phyloP scores from a whole-genome alignment of 2,113 vertebrate species.

The Labeo catla region DNA sequence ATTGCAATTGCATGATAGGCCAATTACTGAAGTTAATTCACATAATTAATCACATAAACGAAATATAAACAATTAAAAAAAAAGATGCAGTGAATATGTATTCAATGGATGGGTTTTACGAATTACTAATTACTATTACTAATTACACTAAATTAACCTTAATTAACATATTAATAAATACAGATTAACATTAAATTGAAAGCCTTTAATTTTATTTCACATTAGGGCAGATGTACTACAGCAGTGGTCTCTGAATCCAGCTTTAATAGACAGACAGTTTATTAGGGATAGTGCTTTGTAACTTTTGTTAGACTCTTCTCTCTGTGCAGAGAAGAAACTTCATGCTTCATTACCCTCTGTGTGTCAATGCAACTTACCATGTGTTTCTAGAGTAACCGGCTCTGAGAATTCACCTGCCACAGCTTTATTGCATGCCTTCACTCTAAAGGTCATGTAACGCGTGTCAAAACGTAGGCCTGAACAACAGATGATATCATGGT shows the following conservation, averaged over 20 bases:
- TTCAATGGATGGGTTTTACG: too few relatives aligned
- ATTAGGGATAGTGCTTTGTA: neutral
- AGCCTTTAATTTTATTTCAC: neutral
- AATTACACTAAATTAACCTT: neutral
- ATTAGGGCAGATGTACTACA: neutral
- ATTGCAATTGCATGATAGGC: neutral
- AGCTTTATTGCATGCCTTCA: constrained; percentile 93
- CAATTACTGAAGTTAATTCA: neutral
- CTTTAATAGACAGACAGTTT: constrained; percentile 18
- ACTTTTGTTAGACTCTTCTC: constrained; percentile 1
- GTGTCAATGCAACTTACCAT: constrained; percentile 74
- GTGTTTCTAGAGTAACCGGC: constrained; percentile 88
- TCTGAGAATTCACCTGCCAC: constrained; percentile 96
- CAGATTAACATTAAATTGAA: neutral
- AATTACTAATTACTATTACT: too few relatives aligned
- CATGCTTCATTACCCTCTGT: constrained; percentile 31
- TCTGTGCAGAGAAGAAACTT: neutral
- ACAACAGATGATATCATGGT: neutral
- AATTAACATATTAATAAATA: neutral
- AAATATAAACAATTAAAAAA: neutral
- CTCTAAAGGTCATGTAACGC: constrained; percentile 91
- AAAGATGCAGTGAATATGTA: too few relatives aligned
- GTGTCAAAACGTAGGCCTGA: constrained; percentile 89
- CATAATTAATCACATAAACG: neutral
- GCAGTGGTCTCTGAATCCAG: neutral